Percentiles rank a stretch among this genome's conserved stretches.
Conservation (phyloP, 2,888 invertebrate species). For the Magallana nippona region DNA sequence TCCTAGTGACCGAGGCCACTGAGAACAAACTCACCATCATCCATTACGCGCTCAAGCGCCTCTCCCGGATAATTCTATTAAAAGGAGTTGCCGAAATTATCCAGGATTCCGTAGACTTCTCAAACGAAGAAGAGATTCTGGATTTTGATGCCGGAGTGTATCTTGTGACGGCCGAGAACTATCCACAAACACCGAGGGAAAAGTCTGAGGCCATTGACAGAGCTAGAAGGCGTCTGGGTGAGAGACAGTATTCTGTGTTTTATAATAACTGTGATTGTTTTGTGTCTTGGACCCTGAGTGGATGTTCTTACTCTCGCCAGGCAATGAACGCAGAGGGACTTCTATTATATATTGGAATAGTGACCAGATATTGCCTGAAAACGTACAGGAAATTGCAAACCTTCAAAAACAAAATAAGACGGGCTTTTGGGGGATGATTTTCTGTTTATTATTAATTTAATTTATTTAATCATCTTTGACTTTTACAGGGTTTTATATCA, state of each 20-base stretch:
- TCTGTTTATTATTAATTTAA: not conserved
- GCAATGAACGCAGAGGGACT: conserved; percentile 10
- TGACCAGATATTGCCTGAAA: not conserved
- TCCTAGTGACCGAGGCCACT: not conserved
- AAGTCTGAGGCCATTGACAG: not conserved
- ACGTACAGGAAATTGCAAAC: not conserved
- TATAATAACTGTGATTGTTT: conserved; percentile 14
- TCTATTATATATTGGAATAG: not conserved
- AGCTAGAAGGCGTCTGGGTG: not conserved
- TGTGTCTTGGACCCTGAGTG: not conserved
- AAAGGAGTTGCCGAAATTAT: conserved; percentile 4
- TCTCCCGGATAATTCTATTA: not conserved
- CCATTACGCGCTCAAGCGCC: not conserved
- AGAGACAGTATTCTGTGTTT: conserved; percentile 2
- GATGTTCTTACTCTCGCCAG: not conserved
- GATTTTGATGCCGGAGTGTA: not conserved
- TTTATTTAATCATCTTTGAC: too few species aligned
- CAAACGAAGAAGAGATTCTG: not conserved
- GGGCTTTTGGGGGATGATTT: not conserved
- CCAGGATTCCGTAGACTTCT: not conserved
- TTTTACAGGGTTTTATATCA: too few species aligned
- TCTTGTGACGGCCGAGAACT: not conserved
- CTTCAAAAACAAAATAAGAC: not conserved
- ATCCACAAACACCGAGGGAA: not conserved
- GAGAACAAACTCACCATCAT: not conserved